Evolutionary conservation across 2,888 invertebrate genomes (phyloP), one percentile per base, ranked within the genome.

Genomic region (Erebia epiphron): DNA sequence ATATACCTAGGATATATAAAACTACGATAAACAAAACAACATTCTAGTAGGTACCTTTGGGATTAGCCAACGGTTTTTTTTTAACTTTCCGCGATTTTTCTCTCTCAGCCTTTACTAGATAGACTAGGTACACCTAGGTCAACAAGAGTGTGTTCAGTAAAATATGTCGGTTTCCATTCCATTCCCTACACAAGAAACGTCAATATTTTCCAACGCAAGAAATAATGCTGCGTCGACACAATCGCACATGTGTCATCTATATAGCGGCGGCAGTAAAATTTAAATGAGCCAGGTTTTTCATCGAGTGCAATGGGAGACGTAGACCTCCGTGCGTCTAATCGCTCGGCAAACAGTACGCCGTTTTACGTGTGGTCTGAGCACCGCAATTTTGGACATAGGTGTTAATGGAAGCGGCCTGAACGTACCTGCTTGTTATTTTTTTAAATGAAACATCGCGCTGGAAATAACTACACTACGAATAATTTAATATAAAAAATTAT

Each of bases 301-400:
- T 69, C 68, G 69, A 67, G 64, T 62, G 52, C 60, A 56, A 68
- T 70, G 71, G 62, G 67, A 69, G 62, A 41, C 69, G 73, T 62
- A 77, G 78, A 78, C 78, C 77, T 78, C 80, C 78, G 78, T 72
- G 67, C 75, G 76, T 78, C 81, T 83, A 83, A 82, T 83, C 79
- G 80, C 77, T 80, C 71, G 74, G 75, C 81, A 83, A 82, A 82
- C 79, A 83, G 73, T 74, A 49, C 70, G 72, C 75, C 79, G 76
- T 75, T 77, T 78, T 77, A 75, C 77, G 78, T 80, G 80, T 79
- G 79, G 79, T 79, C 79, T 75, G 71, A 49, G 66, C 65, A 68
- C 67, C 67, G 21, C 63, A 67, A 18, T 35, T 64, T 57, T 21
- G 16, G 58, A 64, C 10, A 52, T 67, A 69, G 16, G 16, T 13